Evolutionary conservation across 1,140 invertebrate species (phyloP), one percentile per base, ranked within the genome.

Genomic region (Heliconius hewitsoni): DNA sequence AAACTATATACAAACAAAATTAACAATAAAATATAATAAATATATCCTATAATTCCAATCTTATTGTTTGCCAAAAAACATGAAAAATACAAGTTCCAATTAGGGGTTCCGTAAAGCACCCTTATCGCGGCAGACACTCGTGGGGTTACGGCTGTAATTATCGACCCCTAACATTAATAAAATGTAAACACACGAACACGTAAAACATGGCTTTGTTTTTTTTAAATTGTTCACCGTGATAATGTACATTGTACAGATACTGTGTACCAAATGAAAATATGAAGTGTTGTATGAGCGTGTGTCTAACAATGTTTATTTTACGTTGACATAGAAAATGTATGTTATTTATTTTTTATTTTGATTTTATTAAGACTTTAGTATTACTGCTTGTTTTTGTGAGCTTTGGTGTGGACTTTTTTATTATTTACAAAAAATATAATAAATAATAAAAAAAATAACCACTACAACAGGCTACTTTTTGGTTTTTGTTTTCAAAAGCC

Each of bases 61-160:
- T 42, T n/a, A 72, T 42, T n/a, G 11, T 72, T 2, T 9, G 18
- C n/a, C 39, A n/a, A 72, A 39, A 72, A 8, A 71, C 13, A 34
- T 23, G 34, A 71, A 72, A 72, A 60, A 60, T 13, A 60, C 27
- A 16, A 4, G 27, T 30, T 16, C 60, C 60, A 66, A 66, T 66
- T 66, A 66, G 13, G n/a, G 60, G 60, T 30, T 5, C 57, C n/a
- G 27, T 66, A 18, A 16, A 66, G 60, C 60, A 6, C 60, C 13
- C 60, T 66, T 30, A 30, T 66, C 60, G 60, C 13, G 23, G 27
- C 60, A 30, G 60, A 66, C 60, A 66, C 60, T 66, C 23, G 27
- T 18, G 60, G 27, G 60, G 60, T 13, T 66, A 66, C 55, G 55
- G 55, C 60, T 27, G 60, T 66, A 66, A 66, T 66, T 66, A 66